A percentile compares a stretch with the other conserved stretches of the same genome.
phyloP scores from a whole-genome alignment of 2,888 invertebrate genomes.

The Heteromyza rotundicornis region DNA sequence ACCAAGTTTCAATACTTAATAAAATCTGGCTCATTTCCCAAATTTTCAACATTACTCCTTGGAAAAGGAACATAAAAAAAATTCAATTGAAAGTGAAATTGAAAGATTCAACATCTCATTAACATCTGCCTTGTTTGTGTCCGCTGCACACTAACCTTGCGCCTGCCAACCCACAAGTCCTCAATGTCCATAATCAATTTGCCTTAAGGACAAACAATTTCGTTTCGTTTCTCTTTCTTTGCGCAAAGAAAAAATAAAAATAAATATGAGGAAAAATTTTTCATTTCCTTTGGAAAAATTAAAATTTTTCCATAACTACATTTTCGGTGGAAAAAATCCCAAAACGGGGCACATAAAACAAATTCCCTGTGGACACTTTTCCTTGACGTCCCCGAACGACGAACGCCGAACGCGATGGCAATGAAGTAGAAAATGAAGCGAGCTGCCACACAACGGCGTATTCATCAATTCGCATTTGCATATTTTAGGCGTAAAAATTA shows the following conservation, averaged over 20 bases:
- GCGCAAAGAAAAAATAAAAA: constrained; percentile 26
- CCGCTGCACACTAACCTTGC: neutral
- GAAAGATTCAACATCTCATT: constrained; percentile 27
- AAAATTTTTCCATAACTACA: constrained; percentile 24
- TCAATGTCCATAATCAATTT: constrained; percentile 58
- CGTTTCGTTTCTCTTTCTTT: constrained; percentile 16
- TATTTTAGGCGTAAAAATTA: constrained; percentile 60
- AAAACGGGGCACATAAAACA: constrained; percentile 18
- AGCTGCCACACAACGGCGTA: constrained; percentile 31
- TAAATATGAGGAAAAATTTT: constrained; percentile 56
- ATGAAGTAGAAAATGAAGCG: constrained; percentile 55
- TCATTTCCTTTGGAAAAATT: constrained; percentile 44
- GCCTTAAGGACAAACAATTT: constrained; percentile 45
- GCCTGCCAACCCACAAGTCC: constrained; percentile 17
- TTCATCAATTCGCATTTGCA: constrained; percentile 60
- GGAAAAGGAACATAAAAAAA: no score
- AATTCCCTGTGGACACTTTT: constrained; percentile 48
- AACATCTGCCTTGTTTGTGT: constrained; percentile 37
- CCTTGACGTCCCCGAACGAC: constrained; percentile 20
- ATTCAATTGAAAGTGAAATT: neutral
- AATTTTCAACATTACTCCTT: no score
- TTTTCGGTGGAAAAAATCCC: constrained; percentile 6
- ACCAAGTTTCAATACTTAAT: no score
- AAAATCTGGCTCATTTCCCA: no score
- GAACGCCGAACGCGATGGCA: constrained; percentile 38